Conservation (phyloP, 2,888 invertebrate species). For the Chrysodeixis includens region DNA sequence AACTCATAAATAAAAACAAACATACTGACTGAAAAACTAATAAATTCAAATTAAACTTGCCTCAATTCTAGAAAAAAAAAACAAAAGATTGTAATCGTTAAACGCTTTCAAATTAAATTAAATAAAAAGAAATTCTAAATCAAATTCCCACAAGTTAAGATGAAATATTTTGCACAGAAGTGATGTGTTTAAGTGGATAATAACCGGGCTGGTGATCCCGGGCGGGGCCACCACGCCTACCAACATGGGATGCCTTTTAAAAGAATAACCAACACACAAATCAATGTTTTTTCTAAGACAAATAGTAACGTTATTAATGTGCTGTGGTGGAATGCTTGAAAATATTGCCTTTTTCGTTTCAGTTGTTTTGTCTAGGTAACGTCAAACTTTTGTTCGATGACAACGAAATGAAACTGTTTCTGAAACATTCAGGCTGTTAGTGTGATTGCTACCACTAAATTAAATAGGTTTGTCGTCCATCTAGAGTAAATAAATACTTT, state of each 20-base stretch:
- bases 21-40: too few species aligned
- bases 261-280: conserved; percentile 50
- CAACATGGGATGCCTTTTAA: conserved; percentile 71
- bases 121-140: conserved; percentile 18
- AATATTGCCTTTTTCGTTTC: background rate
- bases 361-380: background rate
- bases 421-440: too few species aligned
- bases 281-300: conserved; percentile 39
- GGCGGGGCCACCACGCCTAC: conserved; percentile 83
- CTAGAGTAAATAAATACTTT: too few species aligned
- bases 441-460: too few species aligned
- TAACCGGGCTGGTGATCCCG: conserved; percentile 76
- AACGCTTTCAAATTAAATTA: background rate
- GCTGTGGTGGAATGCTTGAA: background rate
- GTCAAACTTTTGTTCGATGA: too few species aligned
- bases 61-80: background rate
- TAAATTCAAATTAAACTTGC: too few species aligned
- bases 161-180: conserved; percentile 82
- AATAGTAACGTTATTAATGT: conserved; percentile 34
- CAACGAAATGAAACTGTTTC: too few species aligned
- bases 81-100: background rate
- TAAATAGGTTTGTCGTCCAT: too few species aligned
- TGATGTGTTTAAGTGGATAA: conserved; percentile 87
- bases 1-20: too few species aligned
- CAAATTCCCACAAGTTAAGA: conserved; percentile 44